These are phyloP conservation scores for Platyscapa corneri DNA, from an alignment of 1,140 invertebrate genomes.

Conservation along the genomic window DNA sequence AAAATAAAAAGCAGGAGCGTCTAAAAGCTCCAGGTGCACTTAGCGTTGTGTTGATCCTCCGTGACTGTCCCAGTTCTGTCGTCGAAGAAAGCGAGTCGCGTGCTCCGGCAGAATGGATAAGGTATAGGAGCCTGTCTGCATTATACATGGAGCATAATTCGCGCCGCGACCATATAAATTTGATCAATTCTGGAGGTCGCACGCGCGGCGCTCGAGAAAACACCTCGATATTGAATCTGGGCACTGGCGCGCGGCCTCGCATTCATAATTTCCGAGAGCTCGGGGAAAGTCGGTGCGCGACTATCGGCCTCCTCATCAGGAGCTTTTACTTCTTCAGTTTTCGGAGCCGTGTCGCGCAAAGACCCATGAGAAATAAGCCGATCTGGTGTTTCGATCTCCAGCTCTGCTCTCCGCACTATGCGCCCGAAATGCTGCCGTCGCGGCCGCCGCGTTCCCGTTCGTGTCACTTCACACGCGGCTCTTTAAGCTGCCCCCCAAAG, in stretches of 20 bases:
- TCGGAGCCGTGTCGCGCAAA: neutral
- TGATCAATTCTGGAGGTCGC: constrained; percentile 7
- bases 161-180: constrained; percentile 29
- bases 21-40: constrained; percentile 3
- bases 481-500: neutral
- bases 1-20: neutral
- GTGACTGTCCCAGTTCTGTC: constrained; percentile 33
- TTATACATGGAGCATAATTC: neutral
- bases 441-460: no score
- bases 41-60: constrained; percentile 25
- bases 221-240: constrained; percentile 20
- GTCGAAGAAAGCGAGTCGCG: neutral
- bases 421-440: neutral
- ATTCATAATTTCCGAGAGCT: constrained; percentile 29
- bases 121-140: neutral
- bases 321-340: neutral
- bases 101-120: no score
- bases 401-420: neutral
- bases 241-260: neutral
- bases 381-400: constrained; percentile 2
- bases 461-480: neutral
- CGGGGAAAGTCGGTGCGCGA: neutral
- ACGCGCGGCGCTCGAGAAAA: neutral
- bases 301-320: neutral
- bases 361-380: constrained; percentile 25